A percentile compares a stretch with the other conserved stretches of the same genome.
Conservation (phyloP, 2,888 invertebrate species). For the Agonum fuliginosum region DNA sequence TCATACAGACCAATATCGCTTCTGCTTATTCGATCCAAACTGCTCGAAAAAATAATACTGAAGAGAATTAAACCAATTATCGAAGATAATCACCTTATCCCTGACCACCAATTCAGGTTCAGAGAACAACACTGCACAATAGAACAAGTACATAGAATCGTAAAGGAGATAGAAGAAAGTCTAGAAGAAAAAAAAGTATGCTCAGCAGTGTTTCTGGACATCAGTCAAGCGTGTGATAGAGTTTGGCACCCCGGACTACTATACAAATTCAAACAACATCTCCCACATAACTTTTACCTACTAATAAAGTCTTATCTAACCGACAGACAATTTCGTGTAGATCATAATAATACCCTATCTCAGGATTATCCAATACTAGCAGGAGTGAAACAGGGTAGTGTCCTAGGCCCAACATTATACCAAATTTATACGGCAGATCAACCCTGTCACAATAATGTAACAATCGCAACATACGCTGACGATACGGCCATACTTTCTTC, state of each 20-base stretch:
- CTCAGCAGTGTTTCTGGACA: too few species aligned
- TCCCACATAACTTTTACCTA: too few species aligned
- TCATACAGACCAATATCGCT: constrained; percentile 63
- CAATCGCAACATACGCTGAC: too few species aligned
- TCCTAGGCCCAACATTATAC: constrained; percentile 10
- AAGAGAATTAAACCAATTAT: constrained; percentile 49
- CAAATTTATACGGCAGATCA: too few species aligned
- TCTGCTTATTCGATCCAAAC: constrained; percentile 61
- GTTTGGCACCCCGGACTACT: too few species aligned
- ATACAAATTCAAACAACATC: too few species aligned
- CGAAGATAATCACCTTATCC: constrained; percentile 32
- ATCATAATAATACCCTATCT: constrained; percentile 1
- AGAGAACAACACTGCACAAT: constrained; percentile 57
- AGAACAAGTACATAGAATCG: constrained; percentile 61
- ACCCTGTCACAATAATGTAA: too few species aligned
- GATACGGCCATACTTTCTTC: too few species aligned
- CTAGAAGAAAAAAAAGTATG: too few species aligned
- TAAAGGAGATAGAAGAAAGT: constrained; percentile 19
- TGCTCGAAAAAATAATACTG: constrained; percentile 62
- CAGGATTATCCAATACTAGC: constrained; percentile 17
- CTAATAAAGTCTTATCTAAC: constrained; percentile 43
- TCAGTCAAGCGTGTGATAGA: too few species aligned
- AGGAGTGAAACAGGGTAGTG: constrained; percentile 1
- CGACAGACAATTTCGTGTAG: constrained; percentile 55
- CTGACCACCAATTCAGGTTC: too few species aligned